phyloP scores from a whole-genome alignment of 2,888 invertebrate genomes.

The Standfussiana lucernea region DNA sequence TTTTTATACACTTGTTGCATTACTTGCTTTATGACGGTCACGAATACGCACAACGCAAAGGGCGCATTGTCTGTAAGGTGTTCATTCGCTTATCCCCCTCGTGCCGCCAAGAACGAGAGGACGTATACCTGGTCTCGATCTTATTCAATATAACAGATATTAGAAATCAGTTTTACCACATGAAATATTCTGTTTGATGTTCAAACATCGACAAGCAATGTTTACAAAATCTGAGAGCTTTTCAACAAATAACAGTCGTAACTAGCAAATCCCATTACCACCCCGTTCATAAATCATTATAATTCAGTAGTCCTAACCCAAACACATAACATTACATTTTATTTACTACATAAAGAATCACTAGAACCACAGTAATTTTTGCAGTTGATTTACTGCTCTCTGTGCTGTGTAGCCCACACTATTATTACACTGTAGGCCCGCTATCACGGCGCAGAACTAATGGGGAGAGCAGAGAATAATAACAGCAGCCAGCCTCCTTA shows the following conservation, averaged over 20 bases:
- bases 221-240: neutral
- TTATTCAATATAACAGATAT: neutral
- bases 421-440: slow-evolving; percentile 57
- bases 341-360: slow-evolving; percentile 46
- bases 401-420: slow-evolving; percentile 40
- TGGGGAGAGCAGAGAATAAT: slow-evolving; percentile 64
- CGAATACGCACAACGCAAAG: neutral
- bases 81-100: neutral
- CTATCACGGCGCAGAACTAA: slow-evolving; percentile 58
- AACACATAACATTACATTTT: neutral
- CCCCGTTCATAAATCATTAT: slow-evolving; percentile 17
- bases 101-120: neutral
- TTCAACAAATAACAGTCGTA: neutral
- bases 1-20: neutral
- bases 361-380: slow-evolving; percentile 41
- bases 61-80: neutral
- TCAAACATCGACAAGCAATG: neutral
- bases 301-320: slow-evolving; percentile 18
- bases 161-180: neutral
- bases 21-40: neutral
- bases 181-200: neutral
- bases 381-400: slow-evolving; percentile 56
- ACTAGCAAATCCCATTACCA: no score
- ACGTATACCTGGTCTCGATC: neutral
- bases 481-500: slow-evolving; percentile 43